Conservation (phyloP, 2,797 vertebrate genomes). For the Sphenopsis melanotis region DNA sequence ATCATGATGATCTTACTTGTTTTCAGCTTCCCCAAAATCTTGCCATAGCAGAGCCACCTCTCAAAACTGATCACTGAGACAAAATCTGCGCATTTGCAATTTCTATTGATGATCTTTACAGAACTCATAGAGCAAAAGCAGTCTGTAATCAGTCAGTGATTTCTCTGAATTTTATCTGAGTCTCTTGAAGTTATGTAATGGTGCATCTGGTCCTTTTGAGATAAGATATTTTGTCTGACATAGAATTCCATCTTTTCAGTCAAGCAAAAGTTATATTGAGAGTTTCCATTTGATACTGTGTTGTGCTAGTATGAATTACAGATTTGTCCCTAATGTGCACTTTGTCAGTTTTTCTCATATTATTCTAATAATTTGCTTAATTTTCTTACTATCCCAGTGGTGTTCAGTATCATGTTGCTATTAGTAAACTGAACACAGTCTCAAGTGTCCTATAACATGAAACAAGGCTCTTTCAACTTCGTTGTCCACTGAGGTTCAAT, state of each 20-base stretch:
- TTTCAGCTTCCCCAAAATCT: not conserved
- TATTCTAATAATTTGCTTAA: constrained; percentile 10
- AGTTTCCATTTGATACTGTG: not conserved
- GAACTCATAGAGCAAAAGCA: not conserved
- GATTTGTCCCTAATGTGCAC: not conserved
- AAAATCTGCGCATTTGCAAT: not conserved
- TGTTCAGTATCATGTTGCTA: not conserved
- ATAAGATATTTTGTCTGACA: constrained; percentile 37
- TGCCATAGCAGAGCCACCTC: not conserved
- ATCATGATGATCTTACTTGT: not conserved
- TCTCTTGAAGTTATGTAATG: constrained; percentile 48
- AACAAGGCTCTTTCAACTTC: not conserved
- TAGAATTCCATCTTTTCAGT: constrained; percentile 25
- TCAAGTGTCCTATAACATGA: not conserved
- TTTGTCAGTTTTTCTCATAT: not conserved
- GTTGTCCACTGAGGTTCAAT: not conserved
- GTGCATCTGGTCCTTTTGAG: constrained; percentile 57
- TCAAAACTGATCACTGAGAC: not conserved
- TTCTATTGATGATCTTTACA: constrained; percentile 9
- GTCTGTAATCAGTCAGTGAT: not conserved
- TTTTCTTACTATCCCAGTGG: not conserved
- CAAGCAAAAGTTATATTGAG: not conserved
- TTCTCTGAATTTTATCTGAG: constrained; percentile 20
- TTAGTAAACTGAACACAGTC: not conserved
- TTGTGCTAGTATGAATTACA: not conserved